These are phyloP conservation scores for Torymus tubicola DNA, from an alignment of 2,888 invertebrate genomes.

Conservation along the genomic window DNA sequence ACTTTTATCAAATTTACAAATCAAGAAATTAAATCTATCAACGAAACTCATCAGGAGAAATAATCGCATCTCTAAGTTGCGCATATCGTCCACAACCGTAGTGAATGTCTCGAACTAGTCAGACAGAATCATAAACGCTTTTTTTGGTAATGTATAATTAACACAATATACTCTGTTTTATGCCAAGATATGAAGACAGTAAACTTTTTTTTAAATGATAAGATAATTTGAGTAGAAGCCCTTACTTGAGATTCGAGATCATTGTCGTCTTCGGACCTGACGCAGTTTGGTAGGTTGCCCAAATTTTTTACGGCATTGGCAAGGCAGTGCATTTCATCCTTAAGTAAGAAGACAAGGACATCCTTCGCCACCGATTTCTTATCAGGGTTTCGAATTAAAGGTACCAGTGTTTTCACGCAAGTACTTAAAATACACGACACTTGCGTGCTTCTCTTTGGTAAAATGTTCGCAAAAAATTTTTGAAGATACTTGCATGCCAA, in stretches of 20 bases:
- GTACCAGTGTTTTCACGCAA: constrained; percentile 78
- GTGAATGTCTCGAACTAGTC: too few species aligned
- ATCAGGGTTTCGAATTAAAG: constrained; percentile 71
- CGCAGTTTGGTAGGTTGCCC: constrained; percentile 79
- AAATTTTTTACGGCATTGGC: constrained; percentile 76
- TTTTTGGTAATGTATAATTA: constrained; percentile 43
- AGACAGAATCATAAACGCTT: background rate
- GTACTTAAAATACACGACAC: constrained; percentile 78
- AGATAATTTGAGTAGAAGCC: too few species aligned
- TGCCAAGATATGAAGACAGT: too few species aligned
- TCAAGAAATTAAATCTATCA: too few species aligned
- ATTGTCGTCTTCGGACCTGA: constrained; percentile 54
- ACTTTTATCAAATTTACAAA: too few species aligned
- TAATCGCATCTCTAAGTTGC: too few species aligned
- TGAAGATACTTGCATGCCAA: constrained; percentile 75
- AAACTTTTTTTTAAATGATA: too few species aligned
- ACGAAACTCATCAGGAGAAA: too few species aligned
- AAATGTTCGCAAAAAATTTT: constrained; percentile 74
- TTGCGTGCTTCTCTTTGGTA: constrained; percentile 75
- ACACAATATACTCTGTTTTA: background rate
- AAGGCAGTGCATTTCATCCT: constrained; percentile 77
- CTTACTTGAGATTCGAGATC: constrained; percentile 70
- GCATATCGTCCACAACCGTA: too few species aligned
- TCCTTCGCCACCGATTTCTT: constrained; percentile 67
- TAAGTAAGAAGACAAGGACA: constrained; percentile 78